Percentiles rank a stretch among this genome's conserved stretches.
Evolutionary conservation across 2,113 vertebrate genomes (phyloP).

Genomic region (Zosterops hypoxanthus): DNA sequence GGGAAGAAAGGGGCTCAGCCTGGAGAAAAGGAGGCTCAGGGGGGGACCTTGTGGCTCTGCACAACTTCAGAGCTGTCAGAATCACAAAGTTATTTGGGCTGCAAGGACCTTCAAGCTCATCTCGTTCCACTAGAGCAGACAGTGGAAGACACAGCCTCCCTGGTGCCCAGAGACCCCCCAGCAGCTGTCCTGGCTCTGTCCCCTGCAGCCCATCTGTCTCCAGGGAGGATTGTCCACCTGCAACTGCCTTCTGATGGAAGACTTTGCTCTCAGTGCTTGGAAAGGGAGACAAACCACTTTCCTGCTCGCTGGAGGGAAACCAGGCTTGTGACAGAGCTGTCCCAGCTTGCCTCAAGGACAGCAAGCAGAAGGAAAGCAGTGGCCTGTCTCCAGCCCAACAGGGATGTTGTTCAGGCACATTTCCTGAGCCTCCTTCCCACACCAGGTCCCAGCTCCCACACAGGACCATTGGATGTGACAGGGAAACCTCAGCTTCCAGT

Average conservation of each 20-base stretch:
- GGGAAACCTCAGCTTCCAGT: neutral
- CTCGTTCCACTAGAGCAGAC: fast-evolving
- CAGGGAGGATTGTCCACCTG: neutral
- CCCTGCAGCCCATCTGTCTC: neutral
- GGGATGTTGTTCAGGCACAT: neutral
- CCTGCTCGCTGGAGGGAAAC: neutral
- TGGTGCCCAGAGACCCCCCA: too few species aligned
- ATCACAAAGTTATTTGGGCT: too few species aligned
- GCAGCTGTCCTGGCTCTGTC: neutral
- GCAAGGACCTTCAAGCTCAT: neutral
- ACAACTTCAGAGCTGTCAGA: neutral
- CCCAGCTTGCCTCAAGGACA: neutral
- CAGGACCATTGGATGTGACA: fast-evolving
- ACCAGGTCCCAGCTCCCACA: neutral
- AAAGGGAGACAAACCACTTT: neutral
- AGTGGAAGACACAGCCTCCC: too few species aligned
- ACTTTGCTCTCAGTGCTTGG: neutral
- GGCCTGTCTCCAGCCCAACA: fast-evolving
- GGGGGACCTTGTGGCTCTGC: too few species aligned
- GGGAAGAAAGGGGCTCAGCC: neutral
- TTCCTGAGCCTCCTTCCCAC: neutral
- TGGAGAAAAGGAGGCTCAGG: too few species aligned
- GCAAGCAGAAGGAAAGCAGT: neutral
- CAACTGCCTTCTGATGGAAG: neutral
- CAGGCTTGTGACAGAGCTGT: neutral